Base-by-base conservation (phyloP, 2,888 invertebrate genomes). In the Mythimna impura region DNA sequence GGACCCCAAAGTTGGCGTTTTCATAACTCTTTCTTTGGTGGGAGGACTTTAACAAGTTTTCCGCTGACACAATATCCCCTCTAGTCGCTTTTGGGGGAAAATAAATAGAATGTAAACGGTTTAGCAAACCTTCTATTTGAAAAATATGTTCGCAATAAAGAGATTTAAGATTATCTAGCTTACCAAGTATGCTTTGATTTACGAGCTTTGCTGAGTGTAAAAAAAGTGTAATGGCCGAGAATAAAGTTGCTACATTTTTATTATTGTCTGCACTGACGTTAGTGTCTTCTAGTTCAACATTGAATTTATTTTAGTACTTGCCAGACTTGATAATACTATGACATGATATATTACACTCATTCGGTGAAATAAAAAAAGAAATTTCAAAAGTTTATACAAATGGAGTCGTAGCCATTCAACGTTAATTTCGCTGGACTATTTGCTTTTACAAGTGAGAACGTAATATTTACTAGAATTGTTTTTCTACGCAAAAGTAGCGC, bases 11-110 rank as follows among this genome's bases (percentile, higher is more conserved):
- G 91, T 95, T 94, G 89, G 91, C 92, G 90, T 93, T 95, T 94
- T 94, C 93, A 93, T 93, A 95, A 95, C 94, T 95, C 94, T 92
- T 93, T 92, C 91, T 91, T 93, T 91, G 89, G 89, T 88, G 86
- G 88, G 86, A 88, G 89, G 93, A 93, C 91, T 94, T 93, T 92
- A 89, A 91, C 91, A 94, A 95, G 93, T 94, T 94, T 94, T 90
- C 86, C 82, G 93, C 93, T 94, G 93, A 94, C 92, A 90, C 89
- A 91, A 91, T 91, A 91, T 88, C 86, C 85, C 87, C 68, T 78
- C 76, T 66, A 69, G 73, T 75, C 80, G 75, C 78, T 85, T 85
- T 88, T 76, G 72, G 82, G 47, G 75, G 74, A 81, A 81, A 86
- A 87, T 87, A 86, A 87, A 89, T 89, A 88, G 81, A 89, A 89